Evolutionary conservation across 35 echinoderm and acorn worm species (phyloP).

Genomic region (Ophiothrix spiculata): DNA sequence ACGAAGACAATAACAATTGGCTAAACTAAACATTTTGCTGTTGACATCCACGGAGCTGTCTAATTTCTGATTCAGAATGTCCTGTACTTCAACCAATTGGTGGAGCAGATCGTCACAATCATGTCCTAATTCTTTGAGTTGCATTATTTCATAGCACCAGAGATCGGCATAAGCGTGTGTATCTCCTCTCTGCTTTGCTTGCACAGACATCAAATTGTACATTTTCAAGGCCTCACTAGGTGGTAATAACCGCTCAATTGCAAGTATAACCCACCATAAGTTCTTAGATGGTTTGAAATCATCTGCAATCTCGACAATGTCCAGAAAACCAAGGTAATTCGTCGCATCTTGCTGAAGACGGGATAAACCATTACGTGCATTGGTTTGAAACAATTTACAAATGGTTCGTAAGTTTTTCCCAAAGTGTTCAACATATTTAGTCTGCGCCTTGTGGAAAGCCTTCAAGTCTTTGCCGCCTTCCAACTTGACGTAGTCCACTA

Average conservation of each 20-base stretch:
- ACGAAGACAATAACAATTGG: not conserved
- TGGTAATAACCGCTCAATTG: not conserved
- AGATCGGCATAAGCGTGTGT: not conserved
- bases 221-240: not conserved
- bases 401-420: not conserved
- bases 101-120: not conserved
- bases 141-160: not conserved
- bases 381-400: not conserved
- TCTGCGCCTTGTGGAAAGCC: not conserved
- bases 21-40: not conserved
- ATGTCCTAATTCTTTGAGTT: not conserved
- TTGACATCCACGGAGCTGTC: not conserved
- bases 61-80: not conserved
- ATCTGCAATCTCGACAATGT: not conserved
- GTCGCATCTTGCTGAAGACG: not conserved
- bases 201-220: not conserved
- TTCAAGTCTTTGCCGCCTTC: not conserved
- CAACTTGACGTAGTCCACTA: not conserved
- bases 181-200: not conserved
- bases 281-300: not conserved
- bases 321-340: not conserved
- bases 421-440: not conserved
- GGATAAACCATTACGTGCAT: not conserved
- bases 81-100: not conserved
- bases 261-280: not conserved